Conservation (phyloP, 2,888 invertebrate genomes). For the Rhorus exstirpatorius region DNA sequence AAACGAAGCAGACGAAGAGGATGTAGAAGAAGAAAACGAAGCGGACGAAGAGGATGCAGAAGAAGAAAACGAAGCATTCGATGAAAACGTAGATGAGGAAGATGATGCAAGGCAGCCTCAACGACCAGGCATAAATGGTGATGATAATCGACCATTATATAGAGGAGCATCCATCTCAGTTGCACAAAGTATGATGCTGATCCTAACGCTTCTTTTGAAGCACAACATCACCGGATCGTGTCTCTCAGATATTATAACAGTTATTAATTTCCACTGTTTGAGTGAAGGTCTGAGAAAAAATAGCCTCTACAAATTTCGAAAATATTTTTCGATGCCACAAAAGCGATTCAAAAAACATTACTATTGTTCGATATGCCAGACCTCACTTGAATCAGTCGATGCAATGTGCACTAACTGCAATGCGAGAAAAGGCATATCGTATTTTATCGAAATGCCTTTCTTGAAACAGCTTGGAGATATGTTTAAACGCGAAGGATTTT, state of each 20-base stretch:
- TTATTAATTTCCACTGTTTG: conserved; percentile 65
- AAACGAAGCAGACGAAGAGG: not conserved
- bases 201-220: conserved; percentile 59
- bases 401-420: conserved; percentile 49
- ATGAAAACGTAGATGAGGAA: not conserved
- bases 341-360: conserved; percentile 55
- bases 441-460: conserved; percentile 63
- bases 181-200: conserved; percentile 66
- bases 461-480: conserved; percentile 57
- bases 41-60: too few species aligned
- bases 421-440: conserved; percentile 36
- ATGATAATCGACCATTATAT: conserved; percentile 62
- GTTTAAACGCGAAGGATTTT: conserved; percentile 57
- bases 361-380: conserved; percentile 60
- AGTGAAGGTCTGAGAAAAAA: conserved; percentile 50
- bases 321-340: conserved; percentile 59
- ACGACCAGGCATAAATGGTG: conserved; percentile 4
- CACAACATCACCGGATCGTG: conserved; percentile 59
- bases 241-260: conserved; percentile 64
- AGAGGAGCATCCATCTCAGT: conserved; percentile 60
- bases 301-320: conserved; percentile 65
- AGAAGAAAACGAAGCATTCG: too few species aligned
- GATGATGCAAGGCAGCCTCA: conserved; percentile 19
- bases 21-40: too few species aligned
- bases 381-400: conserved; percentile 37